These are phyloP conservation scores for Zoanthus solanderi DNA, from an alignment of 92 coral and sea anemone species.

Conservation along the genomic window DNA sequence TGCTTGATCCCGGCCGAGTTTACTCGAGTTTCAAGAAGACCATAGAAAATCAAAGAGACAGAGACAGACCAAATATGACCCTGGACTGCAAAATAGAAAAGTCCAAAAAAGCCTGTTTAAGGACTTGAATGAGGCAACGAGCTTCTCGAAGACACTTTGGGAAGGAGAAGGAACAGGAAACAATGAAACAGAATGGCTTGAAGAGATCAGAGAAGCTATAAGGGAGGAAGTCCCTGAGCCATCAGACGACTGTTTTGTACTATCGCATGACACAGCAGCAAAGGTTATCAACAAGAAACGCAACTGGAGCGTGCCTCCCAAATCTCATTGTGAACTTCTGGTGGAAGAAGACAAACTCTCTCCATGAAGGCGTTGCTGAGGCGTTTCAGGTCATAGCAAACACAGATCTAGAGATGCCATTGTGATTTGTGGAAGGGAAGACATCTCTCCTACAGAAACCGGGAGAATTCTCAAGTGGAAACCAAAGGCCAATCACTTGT, in stretches of 20 bases:
- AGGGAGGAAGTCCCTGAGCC: conserved; percentile 34
- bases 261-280: conserved; percentile 41
- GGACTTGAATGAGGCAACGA: conserved; percentile 24
- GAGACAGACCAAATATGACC: conserved; percentile 4
- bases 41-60: conserved; percentile 26
- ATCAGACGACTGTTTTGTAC: conserved; percentile 47
- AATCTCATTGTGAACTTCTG: conserved; percentile 9
- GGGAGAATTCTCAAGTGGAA: not conserved
- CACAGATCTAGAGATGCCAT: not conserved
- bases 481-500: not conserved
- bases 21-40: conserved; percentile 31
- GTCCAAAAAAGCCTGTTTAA: not conserved
- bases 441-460: not conserved
- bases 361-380: not conserved
- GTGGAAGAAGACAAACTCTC: not conserved
- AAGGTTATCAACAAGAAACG: conserved; percentile 12
- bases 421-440: not conserved
- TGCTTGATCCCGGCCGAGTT: conserved; percentile 28
- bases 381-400: not conserved
- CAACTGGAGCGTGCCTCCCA: conserved; percentile 32
- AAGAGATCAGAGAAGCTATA: conserved; percentile 34
- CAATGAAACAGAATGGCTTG: conserved; percentile 24
- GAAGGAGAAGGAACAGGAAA: conserved; percentile 43
- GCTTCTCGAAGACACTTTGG: conserved; percentile 45
- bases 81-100: conserved; percentile 3